Evolutionary conservation across 2,113 vertebrate species (phyloP).

Genomic region (Sylvia atricapilla): DNA sequence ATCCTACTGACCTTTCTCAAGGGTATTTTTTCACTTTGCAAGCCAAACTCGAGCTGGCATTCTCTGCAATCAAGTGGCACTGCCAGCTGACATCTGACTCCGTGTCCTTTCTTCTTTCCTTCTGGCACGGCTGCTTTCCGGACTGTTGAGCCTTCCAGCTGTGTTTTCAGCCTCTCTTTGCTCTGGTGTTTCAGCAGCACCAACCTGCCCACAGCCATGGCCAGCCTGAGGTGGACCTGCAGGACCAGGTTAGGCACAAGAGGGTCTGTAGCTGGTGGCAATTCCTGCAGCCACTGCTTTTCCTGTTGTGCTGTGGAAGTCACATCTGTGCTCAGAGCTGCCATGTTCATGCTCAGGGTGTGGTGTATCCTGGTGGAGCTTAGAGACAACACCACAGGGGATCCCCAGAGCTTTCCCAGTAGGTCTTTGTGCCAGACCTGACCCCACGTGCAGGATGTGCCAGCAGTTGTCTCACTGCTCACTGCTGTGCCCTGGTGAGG

Average conservation of each 20-base stretch:
- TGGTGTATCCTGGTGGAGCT: background rate
- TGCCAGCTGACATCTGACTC: background rate
- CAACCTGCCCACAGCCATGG: background rate
- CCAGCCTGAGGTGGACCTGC: background rate
- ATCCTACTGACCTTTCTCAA: background rate
- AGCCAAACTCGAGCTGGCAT: background rate
- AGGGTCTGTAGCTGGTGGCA: background rate
- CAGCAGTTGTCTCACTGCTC: background rate
- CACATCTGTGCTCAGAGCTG: background rate
- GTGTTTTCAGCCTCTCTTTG: background rate
- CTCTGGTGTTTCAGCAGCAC: background rate
- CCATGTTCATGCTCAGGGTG: fast-evolving
- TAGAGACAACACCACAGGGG: background rate
- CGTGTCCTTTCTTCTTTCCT: background rate
- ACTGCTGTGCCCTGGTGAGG: background rate
- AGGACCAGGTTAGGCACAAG: background rate
- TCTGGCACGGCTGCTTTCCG: background rate
- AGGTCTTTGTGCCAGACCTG: background rate
- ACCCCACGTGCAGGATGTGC: background rate
- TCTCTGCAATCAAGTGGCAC: background rate
- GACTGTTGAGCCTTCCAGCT: background rate
- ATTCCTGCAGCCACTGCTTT: background rate
- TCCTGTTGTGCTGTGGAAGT: background rate
- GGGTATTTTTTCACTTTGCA: background rate
- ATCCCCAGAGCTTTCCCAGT: background rate